Base-by-base conservation (phyloP, 2,888 invertebrate genomes). In the Caradrina kadenii region DNA sequence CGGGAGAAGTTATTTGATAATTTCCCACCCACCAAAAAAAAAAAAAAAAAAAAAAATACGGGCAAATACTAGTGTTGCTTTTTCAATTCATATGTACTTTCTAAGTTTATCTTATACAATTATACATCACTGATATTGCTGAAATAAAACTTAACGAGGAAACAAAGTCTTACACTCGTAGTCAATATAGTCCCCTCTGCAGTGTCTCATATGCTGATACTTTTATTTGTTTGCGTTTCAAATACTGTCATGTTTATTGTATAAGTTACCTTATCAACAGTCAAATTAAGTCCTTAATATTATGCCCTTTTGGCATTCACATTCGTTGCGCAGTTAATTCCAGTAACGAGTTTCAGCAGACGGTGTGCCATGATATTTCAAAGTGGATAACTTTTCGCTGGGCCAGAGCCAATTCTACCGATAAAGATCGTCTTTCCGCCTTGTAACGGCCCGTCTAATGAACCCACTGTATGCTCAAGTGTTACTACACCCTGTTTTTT, bases 381-480 rank as follows among this genome's bases (percentile, higher is more conserved):
- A 89, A 91, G 88, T 88, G 90, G 88, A 88, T 91, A 91, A 91
- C 86, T 91, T 91, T 86, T 79, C 66, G 75, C 85, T 93, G 93
- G 89, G 81, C 80, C 79, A 58, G 67, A 76, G 92, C 92, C 91
- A 92, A 88, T 82, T 82, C 71, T 74, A 75, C 80, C 79, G 88
- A 91, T 87, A 87, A 85, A 86, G 82, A 82, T 86, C 79, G 68
- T 76, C 82, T 86, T 80, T 72, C 73, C 83, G 83, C 74, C 81
- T 83, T 82, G 85, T 83, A 86, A 86, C 82, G 75, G 70, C 69
- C 69, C 68, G 81, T 83, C 79, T 84, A 84, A 85, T 85, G 86
- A 85, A 84, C 80, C 69, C 66, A 80, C 70, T 72, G 61, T 73
- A 62, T 68, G 73, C 77, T 72, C 70, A 71, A 79, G 74, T 73